A percentile compares a stretch with the other conserved stretches of the same genome.
Conservation (phyloP, 2,797 vertebrate genomes). For the Graptemys geographica region DNA sequence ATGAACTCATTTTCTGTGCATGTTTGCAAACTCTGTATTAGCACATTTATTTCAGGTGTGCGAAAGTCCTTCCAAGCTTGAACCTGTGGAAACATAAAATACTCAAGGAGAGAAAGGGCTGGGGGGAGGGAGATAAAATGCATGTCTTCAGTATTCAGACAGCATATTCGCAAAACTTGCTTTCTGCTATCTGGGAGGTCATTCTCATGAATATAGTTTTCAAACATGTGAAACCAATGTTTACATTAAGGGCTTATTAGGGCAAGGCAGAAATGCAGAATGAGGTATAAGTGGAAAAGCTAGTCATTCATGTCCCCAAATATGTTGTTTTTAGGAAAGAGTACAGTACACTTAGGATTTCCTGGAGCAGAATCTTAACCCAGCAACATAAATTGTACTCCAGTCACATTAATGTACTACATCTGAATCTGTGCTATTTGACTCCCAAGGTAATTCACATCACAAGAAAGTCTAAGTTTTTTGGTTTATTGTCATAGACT, state of each 20-base stretch:
- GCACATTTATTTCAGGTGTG: fast-evolving
- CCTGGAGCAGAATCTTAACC: neutral
- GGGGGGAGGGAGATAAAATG: neutral
- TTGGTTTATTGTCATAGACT: neutral
- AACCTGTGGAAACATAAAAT: neutral
- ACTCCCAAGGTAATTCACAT: neutral
- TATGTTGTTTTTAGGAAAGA: neutral
- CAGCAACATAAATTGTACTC: neutral
- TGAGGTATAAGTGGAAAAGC: neutral
- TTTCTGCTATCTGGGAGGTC: slow-evolving; percentile 1
- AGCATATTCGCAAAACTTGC: neutral
- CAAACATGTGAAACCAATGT: neutral
- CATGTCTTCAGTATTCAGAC: neutral
- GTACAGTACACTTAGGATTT: neutral
- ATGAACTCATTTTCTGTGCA: neutral
- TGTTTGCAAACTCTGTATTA: neutral
- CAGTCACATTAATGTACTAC: neutral
- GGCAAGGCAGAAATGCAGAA: slow-evolving; percentile 4
- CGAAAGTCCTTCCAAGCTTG: neutral
- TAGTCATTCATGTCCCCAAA: neutral
- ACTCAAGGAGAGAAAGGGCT: neutral
- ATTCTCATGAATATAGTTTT: neutral
- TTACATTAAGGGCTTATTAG: neutral
- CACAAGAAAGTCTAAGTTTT: neutral
- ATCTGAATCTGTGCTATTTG: neutral